phyloP scores from a whole-genome alignment of 2,113 vertebrate species.

The Crotalus horridus region DNA sequence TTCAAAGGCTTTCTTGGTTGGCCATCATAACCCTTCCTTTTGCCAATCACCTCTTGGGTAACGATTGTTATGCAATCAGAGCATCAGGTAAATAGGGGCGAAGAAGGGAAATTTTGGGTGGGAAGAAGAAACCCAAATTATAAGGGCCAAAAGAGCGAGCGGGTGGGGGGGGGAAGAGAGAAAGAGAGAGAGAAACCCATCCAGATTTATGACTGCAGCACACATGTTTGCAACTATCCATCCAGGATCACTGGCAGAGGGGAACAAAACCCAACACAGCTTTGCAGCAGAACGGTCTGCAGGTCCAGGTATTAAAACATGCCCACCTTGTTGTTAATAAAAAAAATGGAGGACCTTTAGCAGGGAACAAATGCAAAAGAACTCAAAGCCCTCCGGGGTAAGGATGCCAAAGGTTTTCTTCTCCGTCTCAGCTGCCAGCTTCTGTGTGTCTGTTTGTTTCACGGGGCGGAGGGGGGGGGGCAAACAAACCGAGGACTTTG shows the following conservation, averaged over 20 bases:
- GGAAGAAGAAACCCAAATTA: slow-evolving; percentile 13
- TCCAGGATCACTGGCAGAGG: slow-evolving; percentile 37
- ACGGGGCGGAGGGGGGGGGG: not conserved
- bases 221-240: slow-evolving; percentile 19
- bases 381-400: not conserved
- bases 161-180: not conserved
- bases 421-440: not conserved
- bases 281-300: not conserved
- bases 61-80: slow-evolving; percentile 26
- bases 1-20: not conserved
- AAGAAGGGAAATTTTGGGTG: not conserved
- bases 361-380: not conserved
- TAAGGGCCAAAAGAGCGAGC: not conserved
- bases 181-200: not conserved
- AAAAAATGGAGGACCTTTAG: not conserved
- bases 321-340: not conserved
- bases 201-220: slow-evolving; percentile 51
- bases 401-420: not conserved
- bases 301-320: not conserved
- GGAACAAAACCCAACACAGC: not conserved
- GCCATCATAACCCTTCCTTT: slow-evolving; percentile 23
- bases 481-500: not conserved
- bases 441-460: not conserved
- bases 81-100: not conserved
- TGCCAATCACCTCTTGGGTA: not conserved